These are phyloP conservation scores for Cliona cf. orientalis DNA, from an alignment of 37 sponge, comb jelly and placozoan species.

Conservation along the genomic window DNA sequence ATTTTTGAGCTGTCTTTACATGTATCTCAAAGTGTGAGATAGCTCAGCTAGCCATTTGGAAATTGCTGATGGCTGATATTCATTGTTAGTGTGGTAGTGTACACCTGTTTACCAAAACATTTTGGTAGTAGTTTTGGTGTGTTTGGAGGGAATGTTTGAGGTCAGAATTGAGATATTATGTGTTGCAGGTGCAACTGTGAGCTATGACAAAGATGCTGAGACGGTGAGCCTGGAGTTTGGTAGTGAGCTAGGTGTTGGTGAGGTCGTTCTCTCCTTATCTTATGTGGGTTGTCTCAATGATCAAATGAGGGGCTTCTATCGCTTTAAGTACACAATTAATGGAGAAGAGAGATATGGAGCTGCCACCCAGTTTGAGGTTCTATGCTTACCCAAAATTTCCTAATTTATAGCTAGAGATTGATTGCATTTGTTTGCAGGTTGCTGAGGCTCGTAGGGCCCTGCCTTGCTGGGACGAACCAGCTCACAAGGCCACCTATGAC, in stretches of 20 bases:
- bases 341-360: slow-evolving; percentile 75
- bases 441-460: slow-evolving; percentile 96
- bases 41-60: too few species aligned
- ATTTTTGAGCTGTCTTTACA: too few species aligned
- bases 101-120: too few species aligned
- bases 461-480: slow-evolving; percentile 99
- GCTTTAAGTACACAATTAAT: slow-evolving; percentile 73
- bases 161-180: too few species aligned
- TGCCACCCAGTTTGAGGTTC: slow-evolving; percentile 93
- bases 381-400: background rate
- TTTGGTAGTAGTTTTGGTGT: too few species aligned
- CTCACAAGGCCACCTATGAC: slow-evolving; percentile 95
- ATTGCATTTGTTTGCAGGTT: slow-evolving; percentile 55
- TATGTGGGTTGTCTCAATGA: slow-evolving; percentile 87
- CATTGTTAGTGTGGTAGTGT: too few species aligned
- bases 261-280: slow-evolving; percentile 47
- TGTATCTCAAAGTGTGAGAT: too few species aligned
- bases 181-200: slow-evolving; percentile 14
- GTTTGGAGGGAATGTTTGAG: too few species aligned
- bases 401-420: too few species aligned
- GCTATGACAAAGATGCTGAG: slow-evolving; percentile 66
- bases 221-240: slow-evolving; percentile 75
- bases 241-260: slow-evolving; percentile 48
- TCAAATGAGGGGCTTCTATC: slow-evolving; percentile 93
- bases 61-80: too few species aligned